A percentile compares a stretch with the other conserved stretches of the same genome.
Evolutionary conservation across 2,797 vertebrate species (phyloP).

Genomic region (Phataginus tricuspis): DNA sequence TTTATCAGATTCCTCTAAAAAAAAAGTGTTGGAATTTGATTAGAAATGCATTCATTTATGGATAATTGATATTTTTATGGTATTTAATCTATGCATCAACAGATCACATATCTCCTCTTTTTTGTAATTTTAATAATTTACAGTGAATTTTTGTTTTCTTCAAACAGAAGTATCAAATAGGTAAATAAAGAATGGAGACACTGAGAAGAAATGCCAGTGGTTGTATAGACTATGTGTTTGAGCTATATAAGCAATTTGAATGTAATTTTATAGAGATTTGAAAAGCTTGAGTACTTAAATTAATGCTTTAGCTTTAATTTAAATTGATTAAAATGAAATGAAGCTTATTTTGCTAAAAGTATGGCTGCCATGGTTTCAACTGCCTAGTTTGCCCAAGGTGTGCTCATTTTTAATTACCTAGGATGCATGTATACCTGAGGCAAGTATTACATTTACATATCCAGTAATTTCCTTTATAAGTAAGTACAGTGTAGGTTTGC

Average conservation of each 20-base stretch:
- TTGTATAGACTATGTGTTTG: not conserved
- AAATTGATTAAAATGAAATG: constrained; percentile 43
- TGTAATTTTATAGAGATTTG: constrained; percentile 24
- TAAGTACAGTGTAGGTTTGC: not conserved
- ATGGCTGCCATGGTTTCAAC: not conserved
- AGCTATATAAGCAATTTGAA: not conserved
- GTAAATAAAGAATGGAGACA: not conserved
- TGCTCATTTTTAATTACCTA: constrained; percentile 40
- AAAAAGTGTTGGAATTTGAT: not conserved
- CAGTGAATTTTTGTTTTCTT: not conserved
- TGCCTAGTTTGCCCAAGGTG: not conserved
- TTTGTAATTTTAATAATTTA: not conserved
- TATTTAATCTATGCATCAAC: not conserved
- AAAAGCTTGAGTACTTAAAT: not conserved
- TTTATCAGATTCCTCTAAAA: not conserved
- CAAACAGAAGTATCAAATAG: constrained; percentile 39
- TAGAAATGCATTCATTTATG: not conserved
- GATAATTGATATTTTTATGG: not conserved
- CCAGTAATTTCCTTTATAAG: not conserved
- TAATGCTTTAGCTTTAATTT: constrained; percentile 45
- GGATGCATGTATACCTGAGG: not conserved
- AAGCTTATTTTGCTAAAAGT: constrained; percentile 43
- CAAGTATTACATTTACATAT: not conserved
- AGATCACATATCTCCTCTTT: not conserved
- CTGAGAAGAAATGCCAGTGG: not conserved